phyloP scores from a whole-genome alignment of 2,888 invertebrate genomes.

The Abrostola tripartita region DNA sequence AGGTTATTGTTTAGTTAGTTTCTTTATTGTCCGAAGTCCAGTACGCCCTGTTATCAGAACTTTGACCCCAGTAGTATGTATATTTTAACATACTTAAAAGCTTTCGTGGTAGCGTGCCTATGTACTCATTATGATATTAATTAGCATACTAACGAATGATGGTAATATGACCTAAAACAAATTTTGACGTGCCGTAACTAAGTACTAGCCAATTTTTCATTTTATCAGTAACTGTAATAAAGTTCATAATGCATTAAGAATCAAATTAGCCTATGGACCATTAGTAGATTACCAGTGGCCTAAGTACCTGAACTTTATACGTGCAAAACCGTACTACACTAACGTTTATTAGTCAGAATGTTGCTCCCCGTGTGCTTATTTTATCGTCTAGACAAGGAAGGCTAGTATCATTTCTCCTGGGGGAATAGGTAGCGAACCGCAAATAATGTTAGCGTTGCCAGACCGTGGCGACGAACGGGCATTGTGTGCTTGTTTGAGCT shows the following conservation, averaged over 20 bases:
- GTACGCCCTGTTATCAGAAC: conserved; percentile 38
- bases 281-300: conserved; percentile 44
- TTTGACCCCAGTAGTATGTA: conserved; percentile 37
- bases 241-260: conserved; percentile 8
- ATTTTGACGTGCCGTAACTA: not conserved
- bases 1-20: conserved; percentile 44
- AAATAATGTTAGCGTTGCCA: conserved; percentile 79
- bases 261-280: conserved; percentile 31
- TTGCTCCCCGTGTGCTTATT: conserved; percentile 50
- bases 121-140: conserved; percentile 6
- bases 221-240: too few relatives aligned
- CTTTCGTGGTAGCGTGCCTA: conserved; percentile 20
- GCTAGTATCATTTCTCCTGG: conserved; percentile 71
- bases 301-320: conserved; percentile 5
- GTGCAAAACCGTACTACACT: conserved; percentile 11
- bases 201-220: too few relatives aligned
- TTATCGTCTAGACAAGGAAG: conserved; percentile 79
- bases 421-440: conserved; percentile 80
- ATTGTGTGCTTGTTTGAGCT: conserved; percentile 68
- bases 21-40: conserved; percentile 33
- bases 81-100: conserved; percentile 22
- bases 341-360: conserved; percentile 36
- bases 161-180: conserved; percentile 1
- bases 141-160: conserved; percentile 8
- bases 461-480: conserved; percentile 74